Base-by-base conservation (phyloP, 2,797 vertebrate species). In the Adelosebastes latens region DNA sequence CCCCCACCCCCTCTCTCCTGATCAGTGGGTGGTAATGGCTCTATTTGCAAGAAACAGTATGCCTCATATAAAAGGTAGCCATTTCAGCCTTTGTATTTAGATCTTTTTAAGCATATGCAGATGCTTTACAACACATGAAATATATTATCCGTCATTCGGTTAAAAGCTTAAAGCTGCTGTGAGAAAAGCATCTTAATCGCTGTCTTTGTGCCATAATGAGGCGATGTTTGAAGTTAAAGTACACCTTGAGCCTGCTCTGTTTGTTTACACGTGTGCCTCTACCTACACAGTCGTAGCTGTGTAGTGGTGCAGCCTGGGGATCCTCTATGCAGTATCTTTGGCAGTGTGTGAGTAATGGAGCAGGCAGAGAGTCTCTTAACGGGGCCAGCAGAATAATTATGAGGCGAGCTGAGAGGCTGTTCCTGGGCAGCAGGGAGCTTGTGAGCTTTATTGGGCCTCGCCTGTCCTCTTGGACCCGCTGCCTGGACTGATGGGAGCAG, bases 301-400 rank as follows among this genome's bases (percentile, higher is more conserved):
- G 69, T 74, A 83, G 82, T 71, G 72, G 71, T 83, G 76, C 70
- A 82, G 82, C 82, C 61, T 27, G 56, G 86, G 87, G 82, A 85
- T 72, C 72, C 80, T 88, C 77, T 85, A 31, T 84, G 85, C 78
- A 25, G 83, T 75, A 83, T 88, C 76, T 88, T 78, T 88, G 90
- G 85, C 81, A 80, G 82, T 78, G 82, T 90, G 88, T 92, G 89
- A 94, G 86, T 93, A 91, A 93, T 90, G 82, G 82, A 87, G 79
- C 84, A 77, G 83, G 68, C 67, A 86, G 67, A 81, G 83, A 74
- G 78, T 90, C 86, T 89, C 87, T 87, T 86, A 87, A 89, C 80
- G 25, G 83, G 88, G 85, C 90, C 84, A 86, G 82, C 82, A 83
- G 91, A 94, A 93, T 94, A 93, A 92, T 93, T 91, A 94, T 86